phyloP scores from a whole-genome alignment of 2,113 vertebrate genomes.

The Turnix velox region DNA sequence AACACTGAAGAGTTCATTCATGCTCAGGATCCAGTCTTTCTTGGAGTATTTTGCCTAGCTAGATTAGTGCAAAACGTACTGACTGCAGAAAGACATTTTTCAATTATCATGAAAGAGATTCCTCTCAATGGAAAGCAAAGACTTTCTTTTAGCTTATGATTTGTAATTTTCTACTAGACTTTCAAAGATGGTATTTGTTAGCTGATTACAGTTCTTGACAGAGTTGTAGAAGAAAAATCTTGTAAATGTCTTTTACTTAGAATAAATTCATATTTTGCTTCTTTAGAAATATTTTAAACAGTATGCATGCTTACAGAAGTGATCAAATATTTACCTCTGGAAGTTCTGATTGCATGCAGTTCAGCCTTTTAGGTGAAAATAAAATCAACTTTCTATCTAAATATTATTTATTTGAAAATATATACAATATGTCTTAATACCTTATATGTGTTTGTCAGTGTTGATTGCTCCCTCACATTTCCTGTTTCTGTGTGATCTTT shows the following conservation, averaged over 20 bases:
- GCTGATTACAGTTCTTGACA: not conserved
- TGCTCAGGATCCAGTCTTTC: slow-evolving; percentile 45
- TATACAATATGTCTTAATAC: not conserved
- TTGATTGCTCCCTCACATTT: not conserved
- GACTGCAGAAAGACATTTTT: slow-evolving; percentile 4
- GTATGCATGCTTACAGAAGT: not conserved
- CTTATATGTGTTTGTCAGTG: too few relatives aligned
- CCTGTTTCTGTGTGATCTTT: not conserved
- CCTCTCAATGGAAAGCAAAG: not conserved
- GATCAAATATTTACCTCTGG: not conserved
- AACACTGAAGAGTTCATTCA: slow-evolving; percentile 39
- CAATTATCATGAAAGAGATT: not conserved
- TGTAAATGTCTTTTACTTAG: not conserved
- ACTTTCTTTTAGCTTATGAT: not conserved
- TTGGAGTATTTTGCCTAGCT: not conserved
- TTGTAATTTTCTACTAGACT: not conserved
- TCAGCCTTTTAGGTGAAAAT: not conserved
- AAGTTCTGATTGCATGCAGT: not conserved
- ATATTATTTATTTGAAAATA: not conserved
- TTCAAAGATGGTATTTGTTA: not conserved
- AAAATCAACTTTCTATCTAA: not conserved
- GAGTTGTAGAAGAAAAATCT: not conserved
- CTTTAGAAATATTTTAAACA: not conserved
- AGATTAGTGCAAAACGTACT: slow-evolving; percentile 21
- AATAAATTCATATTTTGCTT: not conserved